A percentile compares a stretch with the other conserved stretches of the same genome.
phyloP scores from a whole-genome alignment of 2,797 vertebrate genomes.

The Pempheris klunzingeri region DNA sequence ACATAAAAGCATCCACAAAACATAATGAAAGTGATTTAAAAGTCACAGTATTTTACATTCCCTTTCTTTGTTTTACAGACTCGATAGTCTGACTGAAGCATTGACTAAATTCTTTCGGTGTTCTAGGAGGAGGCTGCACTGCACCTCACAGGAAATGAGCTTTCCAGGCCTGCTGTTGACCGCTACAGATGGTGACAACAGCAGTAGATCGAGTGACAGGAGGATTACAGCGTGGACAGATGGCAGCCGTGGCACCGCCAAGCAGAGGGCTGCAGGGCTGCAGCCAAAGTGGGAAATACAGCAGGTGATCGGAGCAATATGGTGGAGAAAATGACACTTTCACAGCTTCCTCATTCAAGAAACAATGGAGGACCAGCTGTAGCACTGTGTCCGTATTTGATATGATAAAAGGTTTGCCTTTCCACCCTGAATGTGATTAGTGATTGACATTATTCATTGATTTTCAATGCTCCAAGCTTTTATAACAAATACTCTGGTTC shows the following conservation, averaged over 20 bases:
- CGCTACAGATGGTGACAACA: conserved; percentile 53
- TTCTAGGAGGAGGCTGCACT: background rate
- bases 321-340: conserved; percentile 8
- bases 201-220: conserved; percentile 48
- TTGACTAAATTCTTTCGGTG: background rate
- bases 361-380: conserved; percentile 9
- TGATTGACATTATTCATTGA: background rate
- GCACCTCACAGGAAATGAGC: conserved; percentile 11
- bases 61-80: background rate
- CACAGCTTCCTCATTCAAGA: conserved; percentile 5
- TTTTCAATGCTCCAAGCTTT: background rate
- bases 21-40: background rate
- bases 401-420: background rate
- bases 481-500: background rate
- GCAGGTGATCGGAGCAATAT: conserved; percentile 53
- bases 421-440: background rate
- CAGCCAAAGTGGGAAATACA: conserved; percentile 35
- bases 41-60: background rate
- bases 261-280: conserved; percentile 20
- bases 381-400: background rate
- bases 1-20: background rate
- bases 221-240: conserved; percentile 69
- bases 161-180: conserved; percentile 33
- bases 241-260: conserved; percentile 51
- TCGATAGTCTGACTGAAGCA: background rate